Evolutionary conservation across 2,113 vertebrate genomes (phyloP), one percentile per base, ranked within the genome.

Genomic region (Planiliza haematocheilus): DNA sequence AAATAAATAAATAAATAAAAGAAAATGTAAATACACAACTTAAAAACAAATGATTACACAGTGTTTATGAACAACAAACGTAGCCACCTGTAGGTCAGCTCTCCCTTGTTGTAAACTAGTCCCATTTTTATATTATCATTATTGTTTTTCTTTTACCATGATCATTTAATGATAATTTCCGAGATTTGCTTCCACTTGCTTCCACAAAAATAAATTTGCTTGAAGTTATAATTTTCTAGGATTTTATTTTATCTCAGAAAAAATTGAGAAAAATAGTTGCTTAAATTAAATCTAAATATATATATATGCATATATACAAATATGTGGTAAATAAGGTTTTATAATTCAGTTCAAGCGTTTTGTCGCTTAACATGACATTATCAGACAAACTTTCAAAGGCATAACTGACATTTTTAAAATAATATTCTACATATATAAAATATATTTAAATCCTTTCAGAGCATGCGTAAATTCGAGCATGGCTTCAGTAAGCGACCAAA

Each of bases 71-170:
- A 18, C 13, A 21, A 45, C 52, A 60, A 48, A 63, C 20, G 68
- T 39, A 78, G 70, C 82, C 85, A 87, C 85, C 81, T 86, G 87
- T 87, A 20, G 87, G 24, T 62, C 69, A 64, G 24, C 58, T 21
- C 30, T 7, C 34, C n/a, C 10, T 18, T n/a, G 2, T 24, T 39
- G 39, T 37, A 11, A n/a, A 58, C 39, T 11, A 39, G 4, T 30
- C 20, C 10, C 8, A 0, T n/a, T 45, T 45, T 42, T 3, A 34
- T 18, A 0, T 53, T 16, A 3, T 30, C 16, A 2, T 41, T 12
- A 10, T 70, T 60, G 3, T 3, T 30, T 30, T 30, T 30, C 5
- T 3, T 20, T 49, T 13, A 38, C 20, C 30, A 9, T 17, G 1
- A 52, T 11, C 41, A 21, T 70, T 49, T 38, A 39, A 41, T 14